These are phyloP conservation scores for Caenorhabditis virilis DNA, from an alignment of 2,888 invertebrate species.

Conservation along the genomic window DNA sequence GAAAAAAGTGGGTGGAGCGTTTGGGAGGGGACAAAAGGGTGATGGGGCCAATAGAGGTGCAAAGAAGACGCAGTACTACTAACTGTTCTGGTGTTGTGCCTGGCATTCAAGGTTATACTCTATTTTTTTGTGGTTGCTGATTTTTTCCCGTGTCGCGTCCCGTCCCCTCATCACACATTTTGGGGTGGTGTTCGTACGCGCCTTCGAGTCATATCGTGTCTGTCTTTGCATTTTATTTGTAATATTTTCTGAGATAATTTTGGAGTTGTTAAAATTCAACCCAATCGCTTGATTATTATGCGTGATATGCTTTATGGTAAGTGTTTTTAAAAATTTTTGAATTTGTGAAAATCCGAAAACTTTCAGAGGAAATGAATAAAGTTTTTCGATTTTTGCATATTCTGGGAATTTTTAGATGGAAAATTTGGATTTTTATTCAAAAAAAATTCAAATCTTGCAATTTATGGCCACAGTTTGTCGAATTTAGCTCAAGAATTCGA, in stretches of 20 bases:
- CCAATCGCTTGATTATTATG: constrained; percentile 7
- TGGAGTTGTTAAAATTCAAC: neutral
- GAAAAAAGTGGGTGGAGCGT: neutral
- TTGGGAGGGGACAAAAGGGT: neutral
- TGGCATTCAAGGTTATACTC: constrained; percentile 39
- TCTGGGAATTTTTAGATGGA: no score
- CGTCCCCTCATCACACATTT: neutral
- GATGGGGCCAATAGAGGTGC: neutral
- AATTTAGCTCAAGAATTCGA: no score
- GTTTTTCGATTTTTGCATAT: no score
- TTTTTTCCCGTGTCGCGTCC: constrained; percentile 3
- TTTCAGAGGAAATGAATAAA: no score
- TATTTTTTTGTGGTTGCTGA: neutral
- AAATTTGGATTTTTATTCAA: no score
- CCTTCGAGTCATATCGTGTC: neutral
- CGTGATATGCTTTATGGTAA: constrained; percentile 33
- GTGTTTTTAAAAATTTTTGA: constrained; percentile 2
- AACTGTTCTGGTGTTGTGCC: constrained; percentile 15
- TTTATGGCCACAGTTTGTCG: no score
- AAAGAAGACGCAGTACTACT: neutral
- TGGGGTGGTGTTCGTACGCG: neutral
- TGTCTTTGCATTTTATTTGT: neutral
- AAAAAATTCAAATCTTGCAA: no score
- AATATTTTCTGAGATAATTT: neutral
- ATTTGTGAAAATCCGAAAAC: neutral